Evolutionary conservation across 1,140 invertebrate species (phyloP).

Genomic region (Euschistus heros): DNA sequence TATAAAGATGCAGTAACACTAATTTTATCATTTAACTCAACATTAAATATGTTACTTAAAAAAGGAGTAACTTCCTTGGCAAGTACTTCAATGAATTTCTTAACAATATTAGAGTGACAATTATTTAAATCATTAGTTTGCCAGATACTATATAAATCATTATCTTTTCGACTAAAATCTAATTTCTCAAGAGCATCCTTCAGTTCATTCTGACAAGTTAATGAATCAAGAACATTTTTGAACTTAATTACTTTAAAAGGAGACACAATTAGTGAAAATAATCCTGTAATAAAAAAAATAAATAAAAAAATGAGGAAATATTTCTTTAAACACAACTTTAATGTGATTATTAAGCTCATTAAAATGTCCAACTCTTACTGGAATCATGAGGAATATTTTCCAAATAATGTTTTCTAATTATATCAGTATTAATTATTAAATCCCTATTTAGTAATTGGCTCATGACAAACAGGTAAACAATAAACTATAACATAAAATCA

Average conservation of each 20-base stretch:
- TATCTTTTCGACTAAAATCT: slow-evolving; percentile 16
- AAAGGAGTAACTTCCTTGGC: slow-evolving; percentile 2
- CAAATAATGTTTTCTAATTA: too few relatives aligned
- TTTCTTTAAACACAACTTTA: too few relatives aligned
- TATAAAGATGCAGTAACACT: slow-evolving; percentile 21
- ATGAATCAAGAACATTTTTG: slow-evolving; percentile 9
- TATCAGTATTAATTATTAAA: too few relatives aligned
- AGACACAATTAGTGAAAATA: neutral
- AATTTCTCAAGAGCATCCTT: neutral
- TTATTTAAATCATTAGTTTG: slow-evolving; percentile 17
- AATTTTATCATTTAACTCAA: slow-evolving; percentile 19
- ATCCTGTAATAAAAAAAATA: neutral
- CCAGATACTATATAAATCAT: slow-evolving; percentile 23
- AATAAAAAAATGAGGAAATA: too few relatives aligned
- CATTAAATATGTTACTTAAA: slow-evolving; percentile 13
- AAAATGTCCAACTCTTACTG: too few relatives aligned
- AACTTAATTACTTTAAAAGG: slow-evolving; percentile 25
- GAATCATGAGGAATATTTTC: too few relatives aligned
- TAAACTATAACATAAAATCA: too few relatives aligned
- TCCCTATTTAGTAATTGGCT: too few relatives aligned
- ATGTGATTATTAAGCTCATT: too few relatives aligned
- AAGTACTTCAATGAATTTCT: slow-evolving; percentile 15
- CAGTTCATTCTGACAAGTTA: slow-evolving; percentile 2
- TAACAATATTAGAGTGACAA: neutral
- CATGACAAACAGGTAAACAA: too few relatives aligned